phyloP scores from a whole-genome alignment of 1,140 invertebrate genomes.

The Hesperophylax magnus region DNA sequence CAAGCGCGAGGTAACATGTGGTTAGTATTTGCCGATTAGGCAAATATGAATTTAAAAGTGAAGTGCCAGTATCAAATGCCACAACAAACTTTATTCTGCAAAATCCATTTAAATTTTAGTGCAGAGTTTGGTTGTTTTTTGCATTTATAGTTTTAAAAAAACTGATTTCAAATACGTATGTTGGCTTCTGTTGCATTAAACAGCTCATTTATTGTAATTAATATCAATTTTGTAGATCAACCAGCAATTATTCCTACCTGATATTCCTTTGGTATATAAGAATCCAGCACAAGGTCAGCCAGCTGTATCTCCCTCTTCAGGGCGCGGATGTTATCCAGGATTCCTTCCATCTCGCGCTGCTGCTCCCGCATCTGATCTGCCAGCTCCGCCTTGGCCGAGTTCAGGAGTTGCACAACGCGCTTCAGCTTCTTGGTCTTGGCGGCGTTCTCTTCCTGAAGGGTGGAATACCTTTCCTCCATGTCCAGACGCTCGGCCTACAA shows the following conservation, averaged over 20 bases:
- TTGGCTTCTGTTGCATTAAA: too few species aligned
- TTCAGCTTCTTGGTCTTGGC: conserved; percentile 95
- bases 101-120: too few species aligned
- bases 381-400: conserved; percentile 88
- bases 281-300: conserved; percentile 88
- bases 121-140: too few species aligned
- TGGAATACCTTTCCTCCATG: conserved; percentile 96
- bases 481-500: conserved; percentile 89
- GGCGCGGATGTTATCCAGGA: conserved; percentile 92
- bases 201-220: too few species aligned
- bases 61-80: too few species aligned
- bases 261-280: conserved; percentile 94
- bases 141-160: too few species aligned
- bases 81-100: too few species aligned
- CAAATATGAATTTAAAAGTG: too few species aligned
- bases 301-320: conserved; percentile 92
- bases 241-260: conserved; percentile 67
- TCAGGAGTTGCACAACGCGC: conserved; percentile 85
- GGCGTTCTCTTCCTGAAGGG: conserved; percentile 92
- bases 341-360: conserved; percentile 95
- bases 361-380: conserved; percentile 94
- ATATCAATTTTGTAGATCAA: too few species aligned
- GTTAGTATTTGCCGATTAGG: too few species aligned
- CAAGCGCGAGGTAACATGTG: too few species aligned
- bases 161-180: too few species aligned